phyloP scores from a whole-genome alignment of 2,113 vertebrate species.

The Micromys minutus region DNA sequence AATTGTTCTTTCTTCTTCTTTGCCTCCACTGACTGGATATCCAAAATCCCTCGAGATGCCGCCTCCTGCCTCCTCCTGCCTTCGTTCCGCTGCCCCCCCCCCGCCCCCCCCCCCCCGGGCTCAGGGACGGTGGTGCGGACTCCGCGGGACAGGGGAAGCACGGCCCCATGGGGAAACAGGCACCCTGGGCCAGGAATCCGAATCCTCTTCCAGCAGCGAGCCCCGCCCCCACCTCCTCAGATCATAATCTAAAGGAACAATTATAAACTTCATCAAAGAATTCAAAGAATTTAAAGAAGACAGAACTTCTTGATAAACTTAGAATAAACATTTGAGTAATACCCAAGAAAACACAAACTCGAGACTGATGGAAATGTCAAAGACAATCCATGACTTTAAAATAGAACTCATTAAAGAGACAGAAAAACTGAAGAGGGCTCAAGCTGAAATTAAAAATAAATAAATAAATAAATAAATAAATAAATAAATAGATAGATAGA shows the following conservation, averaged over 20 bases:
- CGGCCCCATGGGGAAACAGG: constrained; percentile 89
- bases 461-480: too few relatives aligned
- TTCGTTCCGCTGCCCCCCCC: constrained; percentile 94
- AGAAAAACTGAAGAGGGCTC: neutral
- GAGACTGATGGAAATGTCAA: neutral
- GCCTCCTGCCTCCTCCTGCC: constrained; percentile 96
- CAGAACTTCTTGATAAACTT: neutral
- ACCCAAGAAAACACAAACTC: neutral
- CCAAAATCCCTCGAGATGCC: constrained; percentile 94
- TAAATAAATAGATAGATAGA: too few relatives aligned
- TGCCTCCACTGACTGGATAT: constrained; percentile 91
- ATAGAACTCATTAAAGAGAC: neutral
- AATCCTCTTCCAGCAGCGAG: neutral
- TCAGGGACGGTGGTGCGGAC: constrained; percentile 85
- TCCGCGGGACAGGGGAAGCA: constrained; percentile 93
- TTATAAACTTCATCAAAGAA: neutral
- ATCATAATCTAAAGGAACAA: neutral
- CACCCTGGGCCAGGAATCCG: neutral
- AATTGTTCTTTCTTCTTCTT: constrained; percentile 97
- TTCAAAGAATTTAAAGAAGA: neutral
- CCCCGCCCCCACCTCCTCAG: neutral
- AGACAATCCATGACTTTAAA: neutral
- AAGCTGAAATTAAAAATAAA: neutral
- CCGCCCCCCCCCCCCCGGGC: constrained; percentile 88
- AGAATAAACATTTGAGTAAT: neutral